A percentile compares a stretch with the other conserved stretches of the same genome.
Conservation (phyloP, 2,113 vertebrate genomes). For the Grammomys dolichurus region DNA sequence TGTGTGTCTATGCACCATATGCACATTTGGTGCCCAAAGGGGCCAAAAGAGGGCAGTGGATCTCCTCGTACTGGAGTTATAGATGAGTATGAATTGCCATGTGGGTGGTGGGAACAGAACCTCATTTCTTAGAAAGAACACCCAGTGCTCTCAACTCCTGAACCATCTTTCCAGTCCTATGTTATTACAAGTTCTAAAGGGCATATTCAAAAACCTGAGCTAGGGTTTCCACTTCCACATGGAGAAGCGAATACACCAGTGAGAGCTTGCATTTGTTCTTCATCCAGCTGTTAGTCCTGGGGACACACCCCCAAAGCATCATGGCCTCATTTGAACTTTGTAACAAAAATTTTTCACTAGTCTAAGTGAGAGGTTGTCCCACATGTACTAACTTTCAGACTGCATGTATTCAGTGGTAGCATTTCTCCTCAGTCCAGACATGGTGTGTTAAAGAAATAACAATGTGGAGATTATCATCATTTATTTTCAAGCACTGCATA, state of each 20-base stretch:
- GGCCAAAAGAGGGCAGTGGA: neutral
- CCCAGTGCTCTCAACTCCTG: neutral
- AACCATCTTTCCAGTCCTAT: neutral
- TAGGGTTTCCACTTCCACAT: neutral
- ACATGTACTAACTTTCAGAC: slow-evolving; percentile 35
- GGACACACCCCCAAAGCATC: neutral
- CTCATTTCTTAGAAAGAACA: neutral
- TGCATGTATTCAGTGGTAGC: neutral
- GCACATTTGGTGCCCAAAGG: neutral
- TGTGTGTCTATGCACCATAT: neutral
- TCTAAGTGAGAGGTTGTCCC: neutral
- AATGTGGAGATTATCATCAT: slow-evolving; percentile 73
- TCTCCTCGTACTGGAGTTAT: neutral
- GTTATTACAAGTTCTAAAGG: neutral
- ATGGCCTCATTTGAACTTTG: neutral
- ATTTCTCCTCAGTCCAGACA: slow-evolving; percentile 47
- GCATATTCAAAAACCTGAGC: neutral
- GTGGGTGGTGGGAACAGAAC: neutral
- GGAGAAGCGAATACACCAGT: neutral
- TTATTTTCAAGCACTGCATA: slow-evolving; percentile 77
- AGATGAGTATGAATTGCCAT: neutral
- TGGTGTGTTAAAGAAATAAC: slow-evolving; percentile 63
- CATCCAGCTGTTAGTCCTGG: neutral
- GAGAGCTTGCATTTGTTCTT: neutral
- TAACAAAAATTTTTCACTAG: neutral